Evolutionary conservation across 2,113 vertebrate genomes (phyloP).

Genomic region (Clarias gariepinus): DNA sequence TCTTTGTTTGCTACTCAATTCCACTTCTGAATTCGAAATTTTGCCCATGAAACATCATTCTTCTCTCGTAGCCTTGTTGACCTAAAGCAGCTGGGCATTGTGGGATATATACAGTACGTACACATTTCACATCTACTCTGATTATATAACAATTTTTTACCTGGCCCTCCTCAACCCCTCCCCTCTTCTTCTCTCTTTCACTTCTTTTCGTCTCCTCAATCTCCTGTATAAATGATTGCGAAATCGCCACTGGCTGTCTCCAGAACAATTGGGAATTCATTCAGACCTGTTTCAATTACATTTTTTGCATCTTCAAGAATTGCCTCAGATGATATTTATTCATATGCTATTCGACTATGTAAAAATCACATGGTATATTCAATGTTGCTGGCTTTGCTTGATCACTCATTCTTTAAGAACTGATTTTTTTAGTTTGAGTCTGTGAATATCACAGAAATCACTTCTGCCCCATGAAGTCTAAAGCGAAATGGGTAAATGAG

Average conservation of each 20-base stretch:
- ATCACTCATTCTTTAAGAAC: background rate
- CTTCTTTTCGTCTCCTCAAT: background rate
- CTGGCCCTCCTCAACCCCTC: constrained; percentile 9
- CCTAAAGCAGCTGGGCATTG: constrained; percentile 37
- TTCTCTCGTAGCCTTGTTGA: background rate
- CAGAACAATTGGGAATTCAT: background rate
- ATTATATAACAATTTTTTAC: constrained; percentile 17
- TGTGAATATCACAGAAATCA: background rate
- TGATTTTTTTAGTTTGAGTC: background rate
- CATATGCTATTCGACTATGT: background rate
- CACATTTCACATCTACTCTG: background rate
- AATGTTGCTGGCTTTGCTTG: constrained; percentile 4
- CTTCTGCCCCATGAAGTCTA: background rate
- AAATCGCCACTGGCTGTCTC: constrained; percentile 24
- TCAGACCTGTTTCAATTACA: constrained; percentile 27
- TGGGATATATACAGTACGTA: constrained; percentile 33
- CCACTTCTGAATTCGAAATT: constrained; percentile 15
- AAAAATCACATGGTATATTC: background rate
- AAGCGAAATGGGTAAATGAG: background rate
- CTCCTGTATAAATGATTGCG: constrained; percentile 12
- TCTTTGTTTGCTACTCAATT: background rate
- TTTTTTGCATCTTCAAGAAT: constrained; percentile 23
- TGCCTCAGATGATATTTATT: constrained; percentile 34
- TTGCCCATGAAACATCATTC: constrained; percentile 24
- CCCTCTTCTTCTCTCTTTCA: background rate